These are phyloP conservation scores for Hozukius guyotensis DNA, from an alignment of 2,797 vertebrate genomes.

Conservation along the genomic window DNA sequence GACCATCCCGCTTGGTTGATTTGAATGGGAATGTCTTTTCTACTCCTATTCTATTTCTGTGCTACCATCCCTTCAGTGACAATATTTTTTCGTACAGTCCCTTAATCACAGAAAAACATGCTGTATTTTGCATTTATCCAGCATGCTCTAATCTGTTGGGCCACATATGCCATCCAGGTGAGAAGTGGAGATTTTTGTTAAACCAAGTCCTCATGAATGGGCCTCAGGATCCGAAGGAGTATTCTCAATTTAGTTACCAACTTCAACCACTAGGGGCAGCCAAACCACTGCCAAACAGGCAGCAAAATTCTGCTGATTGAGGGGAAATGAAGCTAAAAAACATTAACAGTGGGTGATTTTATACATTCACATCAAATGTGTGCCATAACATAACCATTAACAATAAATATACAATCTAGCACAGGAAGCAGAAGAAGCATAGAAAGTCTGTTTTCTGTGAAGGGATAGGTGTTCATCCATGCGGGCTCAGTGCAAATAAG, in stretches of 20 bases:
- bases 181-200: background rate
- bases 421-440: background rate
- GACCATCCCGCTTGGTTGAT: too few species aligned
- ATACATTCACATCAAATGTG: constrained; percentile 28
- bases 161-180: background rate
- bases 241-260: background rate
- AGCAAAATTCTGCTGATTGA: constrained; percentile 5
- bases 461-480: constrained; percentile 17
- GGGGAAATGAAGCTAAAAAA: background rate
- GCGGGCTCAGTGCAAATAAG: constrained; percentile 73
- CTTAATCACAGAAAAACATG: background rate
- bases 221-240: background rate
- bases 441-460: constrained; percentile 10
- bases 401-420: constrained; percentile 57
- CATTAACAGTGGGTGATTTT: background rate
- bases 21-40: too few species aligned
- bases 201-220: background rate
- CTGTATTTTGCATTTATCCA: background rate
- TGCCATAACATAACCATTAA: constrained; percentile 21
- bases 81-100: background rate
- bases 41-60: too few species aligned
- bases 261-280: constrained; percentile 43
- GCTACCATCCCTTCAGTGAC: too few species aligned
- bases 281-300: constrained; percentile 3
- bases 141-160: background rate